These are phyloP conservation scores for Periophthalmus magnuspinnatus DNA, from an alignment of 2,797 vertebrate species.

Conservation along the genomic window DNA sequence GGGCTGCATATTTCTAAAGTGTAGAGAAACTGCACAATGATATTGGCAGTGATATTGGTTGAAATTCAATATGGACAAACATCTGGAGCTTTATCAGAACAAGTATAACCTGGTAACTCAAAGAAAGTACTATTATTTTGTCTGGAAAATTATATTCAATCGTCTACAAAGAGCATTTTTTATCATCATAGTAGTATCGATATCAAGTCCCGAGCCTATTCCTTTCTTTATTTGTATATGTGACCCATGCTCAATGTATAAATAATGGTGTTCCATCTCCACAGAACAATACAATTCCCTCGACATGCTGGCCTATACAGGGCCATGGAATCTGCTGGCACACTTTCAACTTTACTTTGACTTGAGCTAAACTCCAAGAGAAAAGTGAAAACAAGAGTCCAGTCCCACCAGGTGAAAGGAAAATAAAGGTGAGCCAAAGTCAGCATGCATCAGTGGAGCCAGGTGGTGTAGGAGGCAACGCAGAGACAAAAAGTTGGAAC, in stretches of 20 bases:
- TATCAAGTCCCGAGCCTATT: too few species aligned
- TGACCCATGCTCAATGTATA: neutral
- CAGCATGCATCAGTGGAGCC: neutral
- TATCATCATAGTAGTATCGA: too few species aligned
- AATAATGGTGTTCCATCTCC: neutral
- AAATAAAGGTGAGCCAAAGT: conserved; percentile 3
- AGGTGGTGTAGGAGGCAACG: neutral
- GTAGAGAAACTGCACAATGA: too few species aligned
- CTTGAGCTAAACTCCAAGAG: neutral
- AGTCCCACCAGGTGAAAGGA: conserved; percentile 1
- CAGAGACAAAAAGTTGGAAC: neutral
- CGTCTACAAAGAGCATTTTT: too few species aligned
- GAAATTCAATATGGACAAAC: too few species aligned
- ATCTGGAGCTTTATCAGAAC: too few species aligned
- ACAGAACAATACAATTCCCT: neutral
- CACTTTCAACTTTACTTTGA: neutral
- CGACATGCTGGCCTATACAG: neutral
- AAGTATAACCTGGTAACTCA: too few species aligned
- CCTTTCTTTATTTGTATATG: neutral
- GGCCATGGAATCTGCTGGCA: neutral
- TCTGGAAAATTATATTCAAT: too few species aligned
- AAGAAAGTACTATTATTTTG: too few species aligned
- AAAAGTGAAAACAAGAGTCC: neutral
- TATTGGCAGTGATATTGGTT: too few species aligned
- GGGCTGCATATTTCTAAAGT: too few species aligned